A percentile compares a stretch with the other conserved stretches of the same genome.
Evolutionary conservation across 1,140 invertebrate species (phyloP).

Genomic region (Platorchestia sp.): DNA sequence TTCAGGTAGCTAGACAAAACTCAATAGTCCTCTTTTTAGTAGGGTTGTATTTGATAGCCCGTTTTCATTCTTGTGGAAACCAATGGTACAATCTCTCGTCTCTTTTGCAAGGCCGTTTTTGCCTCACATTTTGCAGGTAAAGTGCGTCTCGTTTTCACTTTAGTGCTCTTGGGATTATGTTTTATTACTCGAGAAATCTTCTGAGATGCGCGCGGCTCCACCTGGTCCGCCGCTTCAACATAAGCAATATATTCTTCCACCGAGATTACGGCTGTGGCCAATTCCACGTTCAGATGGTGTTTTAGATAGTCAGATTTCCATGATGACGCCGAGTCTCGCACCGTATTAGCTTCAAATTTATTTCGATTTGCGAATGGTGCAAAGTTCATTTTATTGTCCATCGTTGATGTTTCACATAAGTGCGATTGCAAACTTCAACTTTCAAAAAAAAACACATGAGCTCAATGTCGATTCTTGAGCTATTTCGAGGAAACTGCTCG

Average conservation of each 20-base stretch:
- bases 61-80: neutral
- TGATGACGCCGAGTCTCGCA: neutral
- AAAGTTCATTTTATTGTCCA: neutral
- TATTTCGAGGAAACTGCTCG: neutral
- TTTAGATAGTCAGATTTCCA: neutral
- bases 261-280: neutral
- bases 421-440: neutral
- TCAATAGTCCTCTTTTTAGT: neutral
- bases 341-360: neutral
- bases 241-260: neutral
- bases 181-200: slow-evolving; percentile 36
- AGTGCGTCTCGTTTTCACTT: neutral
- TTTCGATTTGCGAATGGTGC: neutral
- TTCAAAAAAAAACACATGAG: neutral
- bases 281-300: neutral
- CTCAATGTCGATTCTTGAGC: neutral
- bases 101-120: neutral
- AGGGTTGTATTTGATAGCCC: neutral
- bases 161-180: slow-evolving; percentile 30
- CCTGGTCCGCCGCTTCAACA: neutral
- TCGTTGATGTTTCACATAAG: neutral
- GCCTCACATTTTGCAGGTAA: neutral
- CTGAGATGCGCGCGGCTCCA: neutral
- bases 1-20: neutral
- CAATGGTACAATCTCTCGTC: neutral